These are phyloP conservation scores for Erythrocercus mccallii DNA, from an alignment of 2,113 vertebrate genomes.

Conservation along the genomic window DNA sequence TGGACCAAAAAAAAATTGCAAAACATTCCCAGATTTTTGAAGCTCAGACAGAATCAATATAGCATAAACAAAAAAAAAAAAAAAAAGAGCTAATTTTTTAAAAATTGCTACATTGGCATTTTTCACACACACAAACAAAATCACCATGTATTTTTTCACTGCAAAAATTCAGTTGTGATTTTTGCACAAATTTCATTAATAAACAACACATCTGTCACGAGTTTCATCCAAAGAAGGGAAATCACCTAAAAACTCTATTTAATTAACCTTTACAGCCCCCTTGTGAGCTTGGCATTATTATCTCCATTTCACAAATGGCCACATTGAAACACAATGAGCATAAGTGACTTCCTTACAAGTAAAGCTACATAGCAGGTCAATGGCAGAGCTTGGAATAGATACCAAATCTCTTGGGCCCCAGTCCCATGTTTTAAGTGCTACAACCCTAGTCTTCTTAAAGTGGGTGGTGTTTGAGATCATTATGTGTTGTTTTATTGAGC, in stretches of 20 bases:
- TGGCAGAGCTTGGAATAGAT: constrained; percentile 44
- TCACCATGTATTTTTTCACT: background rate
- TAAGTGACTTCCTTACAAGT: constrained; percentile 43
- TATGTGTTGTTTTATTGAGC: background rate
- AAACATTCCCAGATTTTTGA: background rate
- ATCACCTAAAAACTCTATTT: constrained; percentile 63
- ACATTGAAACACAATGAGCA: constrained; percentile 40
- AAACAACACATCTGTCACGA: constrained; percentile 13
- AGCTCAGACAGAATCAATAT: background rate
- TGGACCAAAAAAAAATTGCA: background rate
- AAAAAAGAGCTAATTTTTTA: fast-evolving
- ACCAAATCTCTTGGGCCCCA: background rate
- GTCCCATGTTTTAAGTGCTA: background rate
- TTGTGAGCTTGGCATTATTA: constrained; percentile 50
- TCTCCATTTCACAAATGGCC: constrained; percentile 55
- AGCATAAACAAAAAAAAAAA: background rate
- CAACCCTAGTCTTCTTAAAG: background rate
- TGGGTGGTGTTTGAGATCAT: background rate
- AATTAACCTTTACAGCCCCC: constrained; percentile 64
- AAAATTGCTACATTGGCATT: background rate
- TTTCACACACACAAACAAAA: background rate
- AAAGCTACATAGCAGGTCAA: constrained; percentile 52
- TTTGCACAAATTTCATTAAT: constrained; percentile 29
- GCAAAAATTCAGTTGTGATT: background rate
- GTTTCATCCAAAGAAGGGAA: constrained; percentile 28